Conservation (phyloP, 2,888 invertebrate genomes). For the Trichacis sp. region DNA sequence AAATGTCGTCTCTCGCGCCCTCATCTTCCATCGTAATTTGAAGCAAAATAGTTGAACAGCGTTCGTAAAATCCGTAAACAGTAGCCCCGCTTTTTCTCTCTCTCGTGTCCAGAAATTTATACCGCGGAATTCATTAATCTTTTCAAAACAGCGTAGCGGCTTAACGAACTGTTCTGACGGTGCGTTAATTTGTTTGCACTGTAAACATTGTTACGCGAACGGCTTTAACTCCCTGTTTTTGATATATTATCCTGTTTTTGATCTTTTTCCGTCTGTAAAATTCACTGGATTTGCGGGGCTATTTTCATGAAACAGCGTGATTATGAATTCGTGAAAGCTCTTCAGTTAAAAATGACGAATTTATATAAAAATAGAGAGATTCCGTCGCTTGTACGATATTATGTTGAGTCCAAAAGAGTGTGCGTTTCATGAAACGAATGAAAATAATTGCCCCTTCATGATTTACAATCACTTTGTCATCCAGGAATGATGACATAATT, state of each 20-base stretch:
- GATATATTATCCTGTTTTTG: neutral
- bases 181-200: constrained; percentile 32
- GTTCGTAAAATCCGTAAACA: constrained; percentile 57
- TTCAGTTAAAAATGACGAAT: no score
- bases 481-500: no score
- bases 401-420: no score
- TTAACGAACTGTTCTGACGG: constrained; percentile 21
- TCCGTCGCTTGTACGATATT: no score
- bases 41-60: constrained; percentile 58
- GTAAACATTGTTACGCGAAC: constrained; percentile 6
- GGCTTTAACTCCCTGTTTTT: neutral
- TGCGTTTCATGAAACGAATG: no score
- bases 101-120: constrained; percentile 44
- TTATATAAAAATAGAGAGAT: no score
- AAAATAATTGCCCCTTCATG: no score
- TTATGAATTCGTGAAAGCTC: no score
- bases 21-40: constrained; percentile 39
- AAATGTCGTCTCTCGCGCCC: constrained; percentile 40
- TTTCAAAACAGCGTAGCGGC: constrained; percentile 23
- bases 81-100: constrained; percentile 42
- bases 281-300: neutral
- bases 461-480: no score
- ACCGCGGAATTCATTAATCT: constrained; percentile 31
- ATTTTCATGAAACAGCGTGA: no score
- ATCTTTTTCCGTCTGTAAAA: neutral